Evolutionary conservation across 2,888 invertebrate genomes (phyloP).

Genomic region (Andricus quercusramuli): DNA sequence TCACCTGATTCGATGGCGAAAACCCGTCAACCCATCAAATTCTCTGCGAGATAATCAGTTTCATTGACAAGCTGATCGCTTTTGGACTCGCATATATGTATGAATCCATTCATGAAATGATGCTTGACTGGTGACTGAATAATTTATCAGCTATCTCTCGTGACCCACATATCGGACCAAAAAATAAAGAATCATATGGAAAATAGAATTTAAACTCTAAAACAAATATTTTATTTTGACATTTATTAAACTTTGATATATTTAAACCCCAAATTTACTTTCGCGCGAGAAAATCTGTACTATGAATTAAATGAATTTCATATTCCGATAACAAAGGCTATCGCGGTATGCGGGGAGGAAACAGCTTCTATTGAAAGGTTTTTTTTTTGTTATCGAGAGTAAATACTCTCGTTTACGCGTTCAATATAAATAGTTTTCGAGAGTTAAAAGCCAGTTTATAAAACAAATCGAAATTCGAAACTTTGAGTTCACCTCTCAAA

Average conservation of each 20-base stretch:
- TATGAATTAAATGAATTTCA: neutral
- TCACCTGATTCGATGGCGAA: neutral
- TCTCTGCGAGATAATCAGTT: conserved; percentile 14
- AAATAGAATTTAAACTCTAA: neutral
- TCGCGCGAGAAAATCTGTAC: neutral
- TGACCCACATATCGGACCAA: conserved; percentile 1
- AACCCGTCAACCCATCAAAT: neutral
- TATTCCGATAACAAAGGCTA: neutral
- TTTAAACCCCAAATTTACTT: neutral
- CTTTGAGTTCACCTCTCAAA: too few species aligned
- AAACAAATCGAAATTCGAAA: too few species aligned
- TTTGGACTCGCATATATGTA: neutral
- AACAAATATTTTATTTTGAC: neutral
- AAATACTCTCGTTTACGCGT: neutral
- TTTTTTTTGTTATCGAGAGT: neutral
- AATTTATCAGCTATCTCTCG: conserved; percentile 26
- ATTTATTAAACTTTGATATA: neutral
- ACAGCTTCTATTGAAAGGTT: neutral
- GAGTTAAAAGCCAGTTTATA: neutral
- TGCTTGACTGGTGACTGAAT: neutral
- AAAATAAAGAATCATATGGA: neutral
- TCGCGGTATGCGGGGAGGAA: neutral
- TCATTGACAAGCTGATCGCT: conserved; percentile 12
- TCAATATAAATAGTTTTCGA: neutral
- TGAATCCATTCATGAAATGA: conserved; percentile 31